Evolutionary conservation across 2,113 vertebrate species (phyloP), one percentile per base, ranked within the genome.

Genomic region (Apus apus): DNA sequence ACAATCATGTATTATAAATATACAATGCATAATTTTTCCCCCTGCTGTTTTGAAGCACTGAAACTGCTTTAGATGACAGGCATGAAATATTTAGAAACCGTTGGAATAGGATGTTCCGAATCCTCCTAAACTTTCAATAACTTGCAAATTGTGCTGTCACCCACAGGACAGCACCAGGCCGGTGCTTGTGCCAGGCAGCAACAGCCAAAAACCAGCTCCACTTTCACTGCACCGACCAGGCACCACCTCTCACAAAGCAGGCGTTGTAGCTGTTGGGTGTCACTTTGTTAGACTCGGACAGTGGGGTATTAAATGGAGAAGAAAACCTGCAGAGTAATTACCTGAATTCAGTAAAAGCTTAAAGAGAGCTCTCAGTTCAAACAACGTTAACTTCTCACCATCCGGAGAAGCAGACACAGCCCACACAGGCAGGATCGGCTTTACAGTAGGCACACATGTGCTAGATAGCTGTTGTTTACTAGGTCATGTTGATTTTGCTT

Each of bases 401-500:
- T 54, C 87, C 64, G 0, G 58, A 75, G 80, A 61, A 76, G 77
- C 34, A 8, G 13, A 26, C 6, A 3, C 65, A 87, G 76, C 78
- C 65, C 1, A 62, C 13, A 30, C 61, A 72, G 86, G 73, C 87
- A 90, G 90, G 90, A 93, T 92, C 76, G 51, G 64, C 76, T 93
- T 88, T 90, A 75, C 84, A 85, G 91, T 48, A 82, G 67, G 89
- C 88, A 91, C 91, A 91, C 87, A 93, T 85, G 90, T 86, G 90
- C 81, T 78, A 74, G 81, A 90, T 85, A 86, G 87, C 86, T 93
- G 91, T 92, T 94, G 93, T 96, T 97, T 97, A 94, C 95, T 93
- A 76, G 92, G 89, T 89, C 92, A 87, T 86, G 91, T 93, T 95
- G 88, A 92, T 95, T 94, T 96, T 96, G 70, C 93, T 96, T 94